Base-by-base conservation (phyloP, 2,888 invertebrate genomes). In the Palloptera scutellata region DNA sequence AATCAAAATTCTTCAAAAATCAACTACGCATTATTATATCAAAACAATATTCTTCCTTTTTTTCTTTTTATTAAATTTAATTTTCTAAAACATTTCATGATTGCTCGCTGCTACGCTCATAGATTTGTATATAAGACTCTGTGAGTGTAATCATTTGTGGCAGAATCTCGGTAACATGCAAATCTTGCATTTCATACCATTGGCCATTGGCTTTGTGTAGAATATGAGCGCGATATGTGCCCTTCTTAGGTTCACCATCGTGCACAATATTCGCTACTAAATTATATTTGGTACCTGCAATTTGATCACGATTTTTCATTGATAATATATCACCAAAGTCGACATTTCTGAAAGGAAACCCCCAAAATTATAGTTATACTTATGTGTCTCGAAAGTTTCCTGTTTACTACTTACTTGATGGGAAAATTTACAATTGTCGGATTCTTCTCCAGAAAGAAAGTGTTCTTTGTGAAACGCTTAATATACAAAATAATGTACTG, bases 401-500 rank as follows among this genome's bases (percentile, higher is more conserved):
- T n/a, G n/a, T 30, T 30, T 30, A 30, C 11, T 54, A 89, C 93
- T 90, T 87, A 97, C 96, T 96, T 97, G 70, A 99, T 96, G 4
- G 99, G 99, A 84, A 99, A 99, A 85, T 99, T 99, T 2, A 99
- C 98, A 79, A 99, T 99, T 0, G 99, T 99, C 1, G 98, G 98
- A 87, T 99, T 99, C 86, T 99, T 99, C 84, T 99, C 99, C 17
- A 97, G 90, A 80, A 97, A 99, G 86, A 98, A 99, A 8, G 97
- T 97, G 83, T 99, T 99, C 86, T 97, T 99, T 1, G 97, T 98
- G 84, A 99, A 99, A 72, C 99, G 88, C 86, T 98, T 98, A 72
- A 98, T 96, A 79, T 97, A 98, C 64, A 99, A 86, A 78, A 99
- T 98, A 65, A 98, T 89, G 85, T 95, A 98, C 1, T 95, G 96